A percentile compares a stretch with the other conserved stretches of the same genome.
These are phyloP conservation scores for Ooceraea biroi DNA, from an alignment of 1,140 invertebrate genomes.

Conservation along the genomic window DNA sequence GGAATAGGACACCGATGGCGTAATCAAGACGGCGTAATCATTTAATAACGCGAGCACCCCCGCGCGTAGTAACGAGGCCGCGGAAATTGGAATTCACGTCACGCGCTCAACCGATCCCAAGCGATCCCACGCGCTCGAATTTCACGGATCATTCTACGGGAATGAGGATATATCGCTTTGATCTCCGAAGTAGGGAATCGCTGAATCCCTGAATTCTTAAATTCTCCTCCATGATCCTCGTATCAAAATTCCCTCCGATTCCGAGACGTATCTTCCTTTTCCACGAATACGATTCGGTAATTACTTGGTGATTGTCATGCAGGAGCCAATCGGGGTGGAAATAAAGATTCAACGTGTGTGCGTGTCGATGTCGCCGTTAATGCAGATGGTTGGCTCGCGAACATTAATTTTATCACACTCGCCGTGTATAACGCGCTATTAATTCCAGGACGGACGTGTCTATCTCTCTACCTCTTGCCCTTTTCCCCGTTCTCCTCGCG, in stretches of 20 bases:
- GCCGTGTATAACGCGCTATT: slow-evolving; percentile 54
- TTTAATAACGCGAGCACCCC: slow-evolving; percentile 39
- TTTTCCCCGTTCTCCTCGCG: too few species aligned
- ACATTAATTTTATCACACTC: slow-evolving; percentile 56
- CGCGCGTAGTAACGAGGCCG: slow-evolving; percentile 49
- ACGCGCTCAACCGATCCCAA: slow-evolving; percentile 12
- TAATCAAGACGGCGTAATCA: slow-evolving; percentile 53
- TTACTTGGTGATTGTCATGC: neutral
- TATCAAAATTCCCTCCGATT: too few species aligned
- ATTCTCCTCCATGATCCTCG: neutral
- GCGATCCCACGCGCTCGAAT: slow-evolving; percentile 11
- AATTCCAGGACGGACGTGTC: slow-evolving; percentile 51
- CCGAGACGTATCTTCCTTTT: neutral
- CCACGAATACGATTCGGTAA: neutral
- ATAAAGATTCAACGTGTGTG: slow-evolving; percentile 5
- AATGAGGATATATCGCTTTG: neutral
- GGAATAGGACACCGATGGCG: neutral
- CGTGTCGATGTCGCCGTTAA: slow-evolving; percentile 36
- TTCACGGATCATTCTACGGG: slow-evolving; percentile 15
- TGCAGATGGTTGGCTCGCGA: slow-evolving; percentile 17
- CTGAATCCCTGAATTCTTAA: slow-evolving; percentile 36
- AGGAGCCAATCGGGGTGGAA: slow-evolving; percentile 1
- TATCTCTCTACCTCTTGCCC: slow-evolving; percentile 14
- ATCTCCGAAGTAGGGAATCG: slow-evolving; percentile 33
- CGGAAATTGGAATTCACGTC: slow-evolving; percentile 59